These are phyloP conservation scores for Mimas tiliae DNA, from an alignment of 2,888 invertebrate genomes.

Conservation along the genomic window DNA sequence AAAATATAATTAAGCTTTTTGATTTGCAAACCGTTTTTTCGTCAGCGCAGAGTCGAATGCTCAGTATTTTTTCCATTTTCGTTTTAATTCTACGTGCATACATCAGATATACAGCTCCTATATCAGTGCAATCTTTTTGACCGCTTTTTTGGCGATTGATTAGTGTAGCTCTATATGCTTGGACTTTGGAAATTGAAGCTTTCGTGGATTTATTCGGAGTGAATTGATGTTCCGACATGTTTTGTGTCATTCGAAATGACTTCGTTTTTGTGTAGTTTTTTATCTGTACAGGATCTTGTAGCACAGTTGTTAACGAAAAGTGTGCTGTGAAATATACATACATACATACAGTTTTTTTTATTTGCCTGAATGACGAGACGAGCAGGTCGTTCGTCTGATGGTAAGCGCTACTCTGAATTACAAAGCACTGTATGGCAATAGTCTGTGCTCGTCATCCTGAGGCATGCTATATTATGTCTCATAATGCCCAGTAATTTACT, in stretches of 20 bases:
- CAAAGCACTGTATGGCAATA: too few species aligned
- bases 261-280: not conserved
- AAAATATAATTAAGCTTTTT: not conserved
- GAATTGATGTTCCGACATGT: not conserved
- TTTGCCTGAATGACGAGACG: too few species aligned
- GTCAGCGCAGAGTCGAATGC: not conserved
- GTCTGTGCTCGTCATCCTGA: too few species aligned
- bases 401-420: too few species aligned
- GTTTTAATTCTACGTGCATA: slow-evolving; percentile 4
- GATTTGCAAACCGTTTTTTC: not conserved
- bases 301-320: too few species aligned
- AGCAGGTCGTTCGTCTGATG: too few species aligned
- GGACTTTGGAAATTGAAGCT: not conserved
- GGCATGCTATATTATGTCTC: too few species aligned
- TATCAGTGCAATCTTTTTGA: not conserved
- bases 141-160: slow-evolving; percentile 7
- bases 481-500: too few species aligned
- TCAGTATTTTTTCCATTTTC: not conserved
- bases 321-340: too few species aligned
- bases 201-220: not conserved
- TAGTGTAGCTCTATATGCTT: slow-evolving; percentile 5
- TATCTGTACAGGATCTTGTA: too few species aligned
- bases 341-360: too few species aligned
- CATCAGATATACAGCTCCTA: not conserved
- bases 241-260: not conserved